Evolutionary conservation across 2,888 invertebrate species (phyloP).

Genomic region (Pedicia rivosa): DNA sequence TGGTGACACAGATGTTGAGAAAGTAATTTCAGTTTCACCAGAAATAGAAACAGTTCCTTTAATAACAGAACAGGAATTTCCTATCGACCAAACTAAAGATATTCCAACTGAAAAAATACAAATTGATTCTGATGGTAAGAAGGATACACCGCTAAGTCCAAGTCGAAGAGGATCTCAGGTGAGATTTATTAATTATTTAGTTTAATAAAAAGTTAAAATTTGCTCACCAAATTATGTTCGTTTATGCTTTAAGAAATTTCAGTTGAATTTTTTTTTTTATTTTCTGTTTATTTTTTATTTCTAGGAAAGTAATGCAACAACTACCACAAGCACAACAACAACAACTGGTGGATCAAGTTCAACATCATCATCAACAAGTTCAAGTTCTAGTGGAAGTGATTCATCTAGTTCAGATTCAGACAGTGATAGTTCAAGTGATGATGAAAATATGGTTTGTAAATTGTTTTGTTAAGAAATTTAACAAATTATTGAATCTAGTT

Average conservation of each 20-base stretch:
- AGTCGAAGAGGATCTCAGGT: constrained; percentile 1
- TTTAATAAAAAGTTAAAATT: too few species aligned
- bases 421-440: constrained; percentile 26
- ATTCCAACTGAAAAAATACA: neutral
- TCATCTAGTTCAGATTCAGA: constrained; percentile 32
- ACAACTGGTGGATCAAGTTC: constrained; percentile 26
- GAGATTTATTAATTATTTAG: neutral
- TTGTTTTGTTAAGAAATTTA: neutral
- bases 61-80: too few species aligned
- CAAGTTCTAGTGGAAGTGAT: constrained; percentile 35
- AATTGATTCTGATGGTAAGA: neutral
- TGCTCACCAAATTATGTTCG: too few species aligned
- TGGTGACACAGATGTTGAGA: too few species aligned
- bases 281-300: constrained; percentile 13
- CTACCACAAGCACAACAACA: constrained; percentile 25
- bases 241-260: too few species aligned
- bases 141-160: constrained; percentile 1
- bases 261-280: too few species aligned
- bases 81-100: too few species aligned
- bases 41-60: too few species aligned
- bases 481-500: too few species aligned
- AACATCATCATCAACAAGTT: constrained; percentile 30
- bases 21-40: too few species aligned
- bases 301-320: constrained; percentile 28
- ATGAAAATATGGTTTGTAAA: constrained; percentile 12